These are phyloP conservation scores for Eupeodes luniger DNA, from an alignment of 2,888 invertebrate species.

Conservation along the genomic window DNA sequence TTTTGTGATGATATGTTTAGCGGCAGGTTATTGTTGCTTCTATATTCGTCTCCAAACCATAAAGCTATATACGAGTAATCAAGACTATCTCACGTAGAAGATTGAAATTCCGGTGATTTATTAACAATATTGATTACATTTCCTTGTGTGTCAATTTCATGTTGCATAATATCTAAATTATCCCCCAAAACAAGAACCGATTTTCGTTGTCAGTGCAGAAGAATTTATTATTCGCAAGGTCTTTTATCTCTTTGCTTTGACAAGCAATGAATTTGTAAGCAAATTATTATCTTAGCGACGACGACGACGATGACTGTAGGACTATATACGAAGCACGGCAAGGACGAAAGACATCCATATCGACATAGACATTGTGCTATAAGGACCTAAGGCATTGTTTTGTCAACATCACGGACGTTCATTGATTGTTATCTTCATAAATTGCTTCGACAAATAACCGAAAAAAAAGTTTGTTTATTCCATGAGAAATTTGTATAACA, in stretches of 20 bases:
- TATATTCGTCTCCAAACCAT: not conserved
- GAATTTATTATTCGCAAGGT: conserved; percentile 18
- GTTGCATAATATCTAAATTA: conserved; percentile 32
- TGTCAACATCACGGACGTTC: conserved; percentile 24
- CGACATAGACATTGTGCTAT: not conserved
- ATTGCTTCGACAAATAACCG: not conserved
- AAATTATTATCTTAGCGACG: conserved; percentile 24
- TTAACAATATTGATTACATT: conserved; percentile 36
- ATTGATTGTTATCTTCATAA: conserved; percentile 24
- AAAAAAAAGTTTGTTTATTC: not conserved
- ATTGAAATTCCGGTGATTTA: conserved; percentile 29
- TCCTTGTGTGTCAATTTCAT: conserved; percentile 9
- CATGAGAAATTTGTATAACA: not conserved
- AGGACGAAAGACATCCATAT: no score
- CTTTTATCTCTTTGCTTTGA: conserved; percentile 23
- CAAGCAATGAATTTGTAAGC: conserved; percentile 35
- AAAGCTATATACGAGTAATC: not conserved
- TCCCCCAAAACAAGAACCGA: not conserved
- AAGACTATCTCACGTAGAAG: conserved; percentile 32
- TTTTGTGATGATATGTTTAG: conserved; percentile 13
- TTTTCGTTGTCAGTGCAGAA: not conserved
- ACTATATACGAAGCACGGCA: no score
- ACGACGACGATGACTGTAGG: no score
- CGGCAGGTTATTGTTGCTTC: not conserved
- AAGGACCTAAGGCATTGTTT: conserved; percentile 15